Percentiles rank a stretch among this genome's conserved stretches.
Conservation (phyloP, 2,797 vertebrate species). For the Dromococcyx pavoninus region DNA sequence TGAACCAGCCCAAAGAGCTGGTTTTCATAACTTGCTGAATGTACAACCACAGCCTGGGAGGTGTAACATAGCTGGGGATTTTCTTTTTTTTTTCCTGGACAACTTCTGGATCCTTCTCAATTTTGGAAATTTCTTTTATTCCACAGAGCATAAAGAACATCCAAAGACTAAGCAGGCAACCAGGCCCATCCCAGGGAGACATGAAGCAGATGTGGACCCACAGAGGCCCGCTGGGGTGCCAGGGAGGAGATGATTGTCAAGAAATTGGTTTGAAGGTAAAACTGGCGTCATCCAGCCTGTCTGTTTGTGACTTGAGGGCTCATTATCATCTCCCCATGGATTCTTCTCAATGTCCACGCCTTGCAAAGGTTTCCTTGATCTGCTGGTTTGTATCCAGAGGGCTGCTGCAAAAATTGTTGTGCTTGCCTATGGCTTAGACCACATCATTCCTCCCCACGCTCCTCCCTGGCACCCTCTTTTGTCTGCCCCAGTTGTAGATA, state of each 20-base stretch:
- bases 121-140: not conserved
- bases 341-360: constrained; percentile 42
- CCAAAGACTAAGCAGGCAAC: not conserved
- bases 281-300: constrained; percentile 33
- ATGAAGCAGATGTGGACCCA: accelerated
- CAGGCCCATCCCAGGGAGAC: not conserved
- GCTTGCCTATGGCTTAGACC: constrained; percentile 4
- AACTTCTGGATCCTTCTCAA: not conserved
- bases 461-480: not conserved
- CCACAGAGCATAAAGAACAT: not conserved
- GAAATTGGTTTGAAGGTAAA: constrained; percentile 36
- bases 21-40: not conserved
- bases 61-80: not conserved
- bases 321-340: not conserved
- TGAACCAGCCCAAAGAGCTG: constrained; percentile 43
- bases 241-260: not conserved
- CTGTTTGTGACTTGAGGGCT: constrained; percentile 16
- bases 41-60: not conserved
- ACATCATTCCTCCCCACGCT: constrained; percentile 11
- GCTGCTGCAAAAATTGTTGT: not conserved
- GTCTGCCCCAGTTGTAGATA: not conserved
- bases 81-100: not conserved
- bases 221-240: not conserved
- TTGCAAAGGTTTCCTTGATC: constrained; percentile 38
- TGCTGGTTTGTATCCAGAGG: constrained; percentile 30